A percentile compares a stretch with the other conserved stretches of the same genome.
Evolutionary conservation across 2,797 vertebrate genomes (phyloP).

Genomic region (Hydrolagus colliei): DNA sequence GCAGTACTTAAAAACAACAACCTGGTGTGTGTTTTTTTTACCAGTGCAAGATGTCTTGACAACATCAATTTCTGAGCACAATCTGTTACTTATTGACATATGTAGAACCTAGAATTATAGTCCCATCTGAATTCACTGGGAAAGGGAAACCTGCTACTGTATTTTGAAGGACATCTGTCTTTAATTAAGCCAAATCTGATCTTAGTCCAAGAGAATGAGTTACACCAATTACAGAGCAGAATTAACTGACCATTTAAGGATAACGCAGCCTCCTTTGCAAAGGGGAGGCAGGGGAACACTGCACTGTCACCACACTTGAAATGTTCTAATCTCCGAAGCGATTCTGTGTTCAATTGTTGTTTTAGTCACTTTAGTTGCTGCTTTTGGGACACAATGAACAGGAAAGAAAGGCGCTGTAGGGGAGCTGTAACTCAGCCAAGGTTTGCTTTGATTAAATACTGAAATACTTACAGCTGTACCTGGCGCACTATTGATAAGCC

Average conservation of each 20-base stretch:
- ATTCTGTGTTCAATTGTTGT: background rate
- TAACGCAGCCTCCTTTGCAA: background rate
- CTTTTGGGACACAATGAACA: background rate
- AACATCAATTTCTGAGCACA: background rate
- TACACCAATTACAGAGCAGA: conserved; percentile 5
- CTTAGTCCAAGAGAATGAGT: background rate
- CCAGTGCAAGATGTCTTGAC: no score
- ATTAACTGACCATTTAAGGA: background rate
- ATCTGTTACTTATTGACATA: background rate
- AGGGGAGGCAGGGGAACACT: background rate
- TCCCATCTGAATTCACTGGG: conserved; percentile 1
- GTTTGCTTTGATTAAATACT: no score
- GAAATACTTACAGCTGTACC: no score
- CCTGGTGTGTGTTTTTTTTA: no score
- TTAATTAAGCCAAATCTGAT: background rate
- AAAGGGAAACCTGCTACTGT: background rate
- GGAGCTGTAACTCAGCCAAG: background rate
- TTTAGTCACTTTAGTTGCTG: no score
- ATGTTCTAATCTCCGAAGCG: no score
- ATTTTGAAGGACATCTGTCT: conserved; percentile 1
- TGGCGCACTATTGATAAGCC: background rate
- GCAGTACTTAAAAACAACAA: no score
- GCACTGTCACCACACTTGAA: no score
- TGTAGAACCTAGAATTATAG: background rate
- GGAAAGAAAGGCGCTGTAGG: background rate